Conservation (phyloP, 2,888 invertebrate genomes). For the Dermolepida albohirtum region DNA sequence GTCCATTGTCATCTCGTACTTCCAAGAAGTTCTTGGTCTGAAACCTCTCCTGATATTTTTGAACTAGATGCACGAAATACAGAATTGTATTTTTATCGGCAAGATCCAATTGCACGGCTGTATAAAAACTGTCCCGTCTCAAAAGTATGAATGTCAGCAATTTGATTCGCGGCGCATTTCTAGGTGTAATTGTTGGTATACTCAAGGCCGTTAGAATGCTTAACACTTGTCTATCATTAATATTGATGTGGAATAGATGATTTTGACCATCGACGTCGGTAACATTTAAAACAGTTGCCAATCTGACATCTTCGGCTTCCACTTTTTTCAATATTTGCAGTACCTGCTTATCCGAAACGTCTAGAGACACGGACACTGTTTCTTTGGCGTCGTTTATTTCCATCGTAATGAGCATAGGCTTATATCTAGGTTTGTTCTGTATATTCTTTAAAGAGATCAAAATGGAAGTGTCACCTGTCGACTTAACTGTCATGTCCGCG, state of each 20-base stretch:
- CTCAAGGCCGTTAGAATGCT: background rate
- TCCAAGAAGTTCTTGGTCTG: conserved; percentile 5
- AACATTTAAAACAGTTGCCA: too few relatives aligned
- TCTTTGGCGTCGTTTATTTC: too few relatives aligned
- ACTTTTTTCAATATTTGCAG: background rate
- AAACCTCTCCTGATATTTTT: background rate
- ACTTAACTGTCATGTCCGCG: too few relatives aligned
- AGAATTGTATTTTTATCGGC: conserved; percentile 6
- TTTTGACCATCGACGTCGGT: too few relatives aligned
- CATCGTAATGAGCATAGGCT: too few relatives aligned
- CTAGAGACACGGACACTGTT: background rate
- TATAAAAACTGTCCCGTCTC: background rate
- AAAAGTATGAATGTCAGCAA: conserved; percentile 2
- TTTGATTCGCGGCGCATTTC: background rate
- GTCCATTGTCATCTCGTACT: conserved; percentile 23
- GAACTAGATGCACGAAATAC: conserved; percentile 7
- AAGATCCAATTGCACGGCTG: conserved; percentile 11
- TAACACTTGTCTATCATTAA: background rate
- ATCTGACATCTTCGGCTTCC: too few relatives aligned
- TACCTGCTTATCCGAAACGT: background rate
- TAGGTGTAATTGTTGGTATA: conserved; percentile 1
- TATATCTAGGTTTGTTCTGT: too few relatives aligned
- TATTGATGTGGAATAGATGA: too few relatives aligned
- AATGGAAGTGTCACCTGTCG: too few relatives aligned
- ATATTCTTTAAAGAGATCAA: too few relatives aligned